These are phyloP conservation scores for Euphydryas editha DNA, from an alignment of 2,888 invertebrate genomes.

Conservation along the genomic window DNA sequence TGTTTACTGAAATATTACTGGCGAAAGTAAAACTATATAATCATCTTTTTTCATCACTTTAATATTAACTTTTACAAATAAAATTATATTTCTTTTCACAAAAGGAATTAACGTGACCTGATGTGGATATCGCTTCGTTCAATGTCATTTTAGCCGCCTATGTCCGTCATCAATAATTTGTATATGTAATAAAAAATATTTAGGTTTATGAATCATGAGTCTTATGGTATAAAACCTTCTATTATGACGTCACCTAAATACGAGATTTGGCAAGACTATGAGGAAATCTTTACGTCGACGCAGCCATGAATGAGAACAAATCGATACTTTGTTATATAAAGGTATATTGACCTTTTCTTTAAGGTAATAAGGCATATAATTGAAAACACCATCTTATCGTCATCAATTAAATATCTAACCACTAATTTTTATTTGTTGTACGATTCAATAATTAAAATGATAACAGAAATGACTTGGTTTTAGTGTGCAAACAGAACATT, in stretches of 20 bases:
- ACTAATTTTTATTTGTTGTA: background rate
- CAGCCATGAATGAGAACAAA: slow-evolving; percentile 13
- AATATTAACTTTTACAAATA: too few relatives aligned
- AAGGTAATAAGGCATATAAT: background rate
- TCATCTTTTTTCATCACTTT: too few relatives aligned
- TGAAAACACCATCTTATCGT: background rate
- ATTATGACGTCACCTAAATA: slow-evolving; percentile 34
- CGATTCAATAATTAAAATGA: background rate
- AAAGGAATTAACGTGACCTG: too few relatives aligned
- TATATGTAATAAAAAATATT: background rate
- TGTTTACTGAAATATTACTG: too few relatives aligned
- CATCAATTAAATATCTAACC: background rate
- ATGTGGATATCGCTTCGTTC: too few relatives aligned
- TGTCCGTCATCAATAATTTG: too few relatives aligned
- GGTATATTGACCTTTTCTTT: background rate
- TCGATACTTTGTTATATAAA: background rate
- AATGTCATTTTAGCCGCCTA: too few relatives aligned
- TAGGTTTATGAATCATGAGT: background rate
- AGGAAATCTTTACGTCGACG: slow-evolving; percentile 27
- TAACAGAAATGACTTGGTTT: background rate
- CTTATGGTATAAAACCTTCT: slow-evolving; percentile 26
- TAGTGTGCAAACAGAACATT: background rate
- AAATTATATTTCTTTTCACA: too few relatives aligned
- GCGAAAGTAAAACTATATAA: too few relatives aligned
- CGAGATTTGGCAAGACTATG: slow-evolving; percentile 39